Evolutionary conservation across 23 tunicate genomes (phyloP), one percentile per base, ranked within the genome.

Genomic region (Phallusia fumigata): DNA sequence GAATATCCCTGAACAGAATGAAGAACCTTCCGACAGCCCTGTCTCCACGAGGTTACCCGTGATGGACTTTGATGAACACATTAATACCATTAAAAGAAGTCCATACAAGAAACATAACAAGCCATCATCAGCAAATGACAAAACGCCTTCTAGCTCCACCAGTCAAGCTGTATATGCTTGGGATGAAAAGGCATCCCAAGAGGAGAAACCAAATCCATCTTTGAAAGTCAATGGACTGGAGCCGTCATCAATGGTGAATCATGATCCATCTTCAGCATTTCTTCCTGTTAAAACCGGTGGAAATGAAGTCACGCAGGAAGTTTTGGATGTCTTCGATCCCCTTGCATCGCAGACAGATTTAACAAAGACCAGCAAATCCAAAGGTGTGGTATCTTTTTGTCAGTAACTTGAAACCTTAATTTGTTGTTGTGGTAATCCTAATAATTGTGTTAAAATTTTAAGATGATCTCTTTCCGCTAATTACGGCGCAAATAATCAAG

Each of bases 31-130:
- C 18, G 77, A 81, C 0, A 65, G 52, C 12, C 76, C 58, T 6
- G 77, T 32, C 2, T 26, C 35, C 0, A 34, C 35, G 10, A 26
- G 52, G 12, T 6, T 24, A 3, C 36, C 84, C 36, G 53, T 47
- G 30, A 53, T 77, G 74, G 83, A 83, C 36, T 88, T 87, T 40
- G 64, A 87, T 69, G 91, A 86, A 13, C 79, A 84, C 51, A 89
- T 84, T 0, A 84, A 80, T 65, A 94, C 98, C 12, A 94, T 94
- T 24, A 94, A 94, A 51, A 40, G 98, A 30, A 89, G 94, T 79
- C 98, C 98, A n/a, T 82, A 82, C 82, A 89, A 94, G 75, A 86
- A 76, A 19, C 69, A 50, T 3, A 47, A 32, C 0, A 50, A 80
- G 73, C 75, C 72, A 32, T 31, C 19, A 0, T n/a, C 22, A 30